Conservation (phyloP, 1,140 invertebrate species). For the Dicyema japonicum region DNA sequence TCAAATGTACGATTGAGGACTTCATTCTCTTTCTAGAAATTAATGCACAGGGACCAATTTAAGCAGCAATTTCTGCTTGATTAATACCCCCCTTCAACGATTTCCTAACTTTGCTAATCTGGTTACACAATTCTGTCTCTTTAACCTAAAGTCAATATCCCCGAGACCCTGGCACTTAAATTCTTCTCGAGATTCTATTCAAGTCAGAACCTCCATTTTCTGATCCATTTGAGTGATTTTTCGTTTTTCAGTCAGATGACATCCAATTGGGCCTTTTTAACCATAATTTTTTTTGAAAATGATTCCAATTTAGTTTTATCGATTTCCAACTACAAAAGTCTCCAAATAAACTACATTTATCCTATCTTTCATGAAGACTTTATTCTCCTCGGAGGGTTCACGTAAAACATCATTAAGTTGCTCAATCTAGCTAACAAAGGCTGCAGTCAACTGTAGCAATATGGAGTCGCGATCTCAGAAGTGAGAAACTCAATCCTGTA, state of each 20-base stretch:
- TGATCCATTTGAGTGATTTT: no score
- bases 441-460: slow-evolving; percentile 21
- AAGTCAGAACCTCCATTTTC: no score
- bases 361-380: slow-evolving; percentile 61
- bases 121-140: slow-evolving; percentile 20
- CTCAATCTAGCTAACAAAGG: slow-evolving; percentile 43
- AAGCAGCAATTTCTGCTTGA: slow-evolving; percentile 59
- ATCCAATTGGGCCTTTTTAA: slow-evolving; percentile 40
- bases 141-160: slow-evolving; percentile 10
- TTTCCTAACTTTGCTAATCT: slow-evolving; percentile 75
- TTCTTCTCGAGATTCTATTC: no score
- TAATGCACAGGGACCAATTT: slow-evolving; percentile 30
- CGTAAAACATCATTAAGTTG: slow-evolving; percentile 76
- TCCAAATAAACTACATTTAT: slow-evolving; percentile 30
- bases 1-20: slow-evolving; percentile 4
- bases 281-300: slow-evolving; percentile 70
- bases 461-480: slow-evolving; percentile 21
- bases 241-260: no score
- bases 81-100: slow-evolving; percentile 68
- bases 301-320: slow-evolving; percentile 92
- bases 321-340: slow-evolving; percentile 34
- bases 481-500: no score
- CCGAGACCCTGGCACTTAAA: slow-evolving; percentile 8
- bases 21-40: slow-evolving; percentile 39
- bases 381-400: slow-evolving; percentile 61